Conservation (phyloP, 2,113 vertebrate species). For the Syngnathoides biaculeatus region DNA sequence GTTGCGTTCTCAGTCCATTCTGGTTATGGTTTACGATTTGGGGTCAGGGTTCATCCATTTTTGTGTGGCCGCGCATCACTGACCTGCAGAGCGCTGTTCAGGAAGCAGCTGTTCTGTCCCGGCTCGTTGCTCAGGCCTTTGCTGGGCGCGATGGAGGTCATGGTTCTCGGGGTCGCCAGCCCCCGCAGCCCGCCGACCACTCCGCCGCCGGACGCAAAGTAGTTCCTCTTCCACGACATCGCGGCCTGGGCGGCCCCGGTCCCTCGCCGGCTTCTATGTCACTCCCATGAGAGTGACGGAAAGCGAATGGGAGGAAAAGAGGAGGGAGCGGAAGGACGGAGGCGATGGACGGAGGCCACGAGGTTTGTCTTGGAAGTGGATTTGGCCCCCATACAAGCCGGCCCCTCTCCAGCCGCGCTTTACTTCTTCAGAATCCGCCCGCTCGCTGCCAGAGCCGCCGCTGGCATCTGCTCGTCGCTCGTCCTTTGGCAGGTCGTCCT, state of each 20-base stretch:
- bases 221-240: conserved; percentile 79
- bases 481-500: conserved; percentile 53
- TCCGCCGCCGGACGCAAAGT: conserved; percentile 71
- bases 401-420: conserved; percentile 31
- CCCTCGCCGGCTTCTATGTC: conserved; percentile 58
- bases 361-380: conserved; percentile 34
- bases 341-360: conserved; percentile 32
- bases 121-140: conserved; percentile 96
- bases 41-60: background rate
- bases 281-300: conserved; percentile 67
- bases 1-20: no score
- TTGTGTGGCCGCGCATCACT: background rate
- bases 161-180: conserved; percentile 79
- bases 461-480: conserved; percentile 33
- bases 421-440: conserved; percentile 39
- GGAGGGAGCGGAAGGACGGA: conserved; percentile 2
- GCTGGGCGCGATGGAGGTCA: conserved; percentile 92
- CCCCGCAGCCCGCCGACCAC: conserved; percentile 59
- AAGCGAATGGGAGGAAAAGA: conserved; percentile 41
- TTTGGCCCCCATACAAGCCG: conserved; percentile 63
- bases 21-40: background rate
- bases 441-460: conserved; percentile 30
- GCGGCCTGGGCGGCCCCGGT: conserved; percentile 55
- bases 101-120: conserved; percentile 96
- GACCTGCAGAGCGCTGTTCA: conserved; percentile 90